A percentile compares a stretch with the other conserved stretches of the same genome.
Evolutionary conservation across 1,140 invertebrate species (phyloP).

Genomic region (Protaetia brevitarsis): DNA sequence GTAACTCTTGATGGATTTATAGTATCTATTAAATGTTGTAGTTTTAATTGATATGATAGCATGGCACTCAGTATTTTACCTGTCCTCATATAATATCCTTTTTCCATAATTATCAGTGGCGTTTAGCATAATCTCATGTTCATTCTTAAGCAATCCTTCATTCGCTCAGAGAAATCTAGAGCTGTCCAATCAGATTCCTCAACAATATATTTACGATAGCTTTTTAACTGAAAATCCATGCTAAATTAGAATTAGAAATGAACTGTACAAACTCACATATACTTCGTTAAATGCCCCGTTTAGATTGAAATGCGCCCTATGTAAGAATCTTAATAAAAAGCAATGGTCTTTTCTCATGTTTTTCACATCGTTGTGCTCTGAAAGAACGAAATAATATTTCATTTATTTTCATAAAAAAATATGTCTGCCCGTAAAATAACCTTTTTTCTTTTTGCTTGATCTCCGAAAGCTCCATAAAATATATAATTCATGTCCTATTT

Average conservation of each 20-base stretch:
- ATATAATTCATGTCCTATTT: too few relatives aligned
- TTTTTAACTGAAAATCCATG: not conserved
- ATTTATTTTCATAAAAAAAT: too few relatives aligned
- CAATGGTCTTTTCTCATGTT: constrained; percentile 14
- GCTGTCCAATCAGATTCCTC: not conserved
- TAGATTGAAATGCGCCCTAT: not conserved
- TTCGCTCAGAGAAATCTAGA: not conserved
- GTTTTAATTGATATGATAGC: too few relatives aligned
- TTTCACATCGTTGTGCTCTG: not conserved
- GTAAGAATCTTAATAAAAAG: constrained; percentile 15
- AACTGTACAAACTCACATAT: not conserved
- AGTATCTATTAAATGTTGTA: not conserved
- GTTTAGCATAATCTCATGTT: constrained; percentile 3
- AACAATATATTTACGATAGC: not conserved
- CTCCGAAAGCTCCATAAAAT: too few relatives aligned
- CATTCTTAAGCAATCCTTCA: not conserved
- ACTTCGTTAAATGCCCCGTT: constrained; percentile 5
- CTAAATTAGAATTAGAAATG: not conserved
- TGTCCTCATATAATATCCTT: constrained; percentile 14
- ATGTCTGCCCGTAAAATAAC: too few relatives aligned
- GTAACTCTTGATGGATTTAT: constrained; percentile 17
- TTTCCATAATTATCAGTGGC: not conserved
- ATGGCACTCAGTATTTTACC: too few relatives aligned
- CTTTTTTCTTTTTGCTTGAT: too few relatives aligned
- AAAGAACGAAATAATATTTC: too few relatives aligned